A percentile compares a stretch with the other conserved stretches of the same genome.
Evolutionary conservation across 2,888 invertebrate genomes (phyloP).

Genomic region (Rhingia rostrata): DNA sequence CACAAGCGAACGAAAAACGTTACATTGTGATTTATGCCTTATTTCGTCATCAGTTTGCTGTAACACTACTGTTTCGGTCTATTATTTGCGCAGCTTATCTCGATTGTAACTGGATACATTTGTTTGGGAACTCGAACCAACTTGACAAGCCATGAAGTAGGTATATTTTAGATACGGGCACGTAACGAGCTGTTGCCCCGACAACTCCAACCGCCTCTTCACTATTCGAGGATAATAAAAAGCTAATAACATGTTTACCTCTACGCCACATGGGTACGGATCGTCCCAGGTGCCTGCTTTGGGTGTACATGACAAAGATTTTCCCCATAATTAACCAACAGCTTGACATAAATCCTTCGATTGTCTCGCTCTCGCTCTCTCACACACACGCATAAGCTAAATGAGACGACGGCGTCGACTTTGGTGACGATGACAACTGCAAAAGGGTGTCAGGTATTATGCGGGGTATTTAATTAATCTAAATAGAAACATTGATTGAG

Average conservation of each 20-base stretch:
- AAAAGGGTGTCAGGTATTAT: slow-evolving; percentile 69
- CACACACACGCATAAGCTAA: neutral
- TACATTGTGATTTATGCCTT: slow-evolving; percentile 67
- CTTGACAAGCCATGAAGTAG: slow-evolving; percentile 39
- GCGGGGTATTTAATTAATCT: slow-evolving; percentile 72
- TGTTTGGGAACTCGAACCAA: slow-evolving; percentile 67
- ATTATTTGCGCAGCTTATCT: slow-evolving; percentile 82
- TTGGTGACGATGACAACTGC: neutral
- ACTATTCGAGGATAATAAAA: slow-evolving; percentile 68
- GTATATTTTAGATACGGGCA: slow-evolving; percentile 28
- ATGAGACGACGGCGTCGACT: neutral
- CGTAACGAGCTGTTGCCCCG: slow-evolving; percentile 71
- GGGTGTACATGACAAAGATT: slow-evolving; percentile 58
- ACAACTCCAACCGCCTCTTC: slow-evolving; percentile 62
- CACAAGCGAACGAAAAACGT: slow-evolving; percentile 56
- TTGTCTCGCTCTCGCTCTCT: slow-evolving; percentile 1
- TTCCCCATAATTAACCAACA: slow-evolving; percentile 69
- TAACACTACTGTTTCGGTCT: slow-evolving; percentile 61
- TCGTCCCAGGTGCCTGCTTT: slow-evolving; percentile 53
- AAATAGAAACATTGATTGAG: slow-evolving; percentile 72
- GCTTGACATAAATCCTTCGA: slow-evolving; percentile 69
- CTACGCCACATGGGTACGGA: slow-evolving; percentile 50
- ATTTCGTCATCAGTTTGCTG: slow-evolving; percentile 62
- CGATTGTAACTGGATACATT: slow-evolving; percentile 82
- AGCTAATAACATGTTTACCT: slow-evolving; percentile 73